Evolutionary conservation across 2,888 invertebrate species (phyloP).

Genomic region (Neoscelio sp.): DNA sequence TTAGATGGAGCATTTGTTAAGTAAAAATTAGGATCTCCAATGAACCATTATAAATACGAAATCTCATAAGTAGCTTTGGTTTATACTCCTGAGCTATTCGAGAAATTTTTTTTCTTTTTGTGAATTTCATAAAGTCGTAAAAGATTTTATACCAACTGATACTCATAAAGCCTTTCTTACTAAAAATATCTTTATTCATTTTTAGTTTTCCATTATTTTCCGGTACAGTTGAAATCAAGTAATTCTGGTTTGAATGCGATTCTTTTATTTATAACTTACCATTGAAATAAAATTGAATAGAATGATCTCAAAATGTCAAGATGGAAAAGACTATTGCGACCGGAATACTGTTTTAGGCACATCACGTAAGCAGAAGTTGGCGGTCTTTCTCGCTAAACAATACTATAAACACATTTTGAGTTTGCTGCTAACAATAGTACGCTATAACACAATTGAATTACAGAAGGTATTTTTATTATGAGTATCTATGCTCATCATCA

Average conservation of each 20-base stretch:
- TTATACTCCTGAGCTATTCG: no score
- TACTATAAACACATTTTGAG: constrained; percentile 9
- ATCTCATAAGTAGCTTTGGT: no score
- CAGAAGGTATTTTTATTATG: constrained; percentile 13
- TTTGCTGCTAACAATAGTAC: constrained; percentile 6
- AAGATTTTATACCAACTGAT: no score
- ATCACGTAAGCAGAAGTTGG: constrained; percentile 15
- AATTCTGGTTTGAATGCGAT: no score
- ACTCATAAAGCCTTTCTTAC: no score
- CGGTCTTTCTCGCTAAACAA: constrained; percentile 22
- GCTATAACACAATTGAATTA: constrained; percentile 6
- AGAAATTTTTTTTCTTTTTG: no score
- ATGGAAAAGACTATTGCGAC: constrained; percentile 18
- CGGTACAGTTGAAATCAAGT: no score
- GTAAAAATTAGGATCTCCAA: no score
- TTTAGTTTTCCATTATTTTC: no score
- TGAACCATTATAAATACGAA: no score
- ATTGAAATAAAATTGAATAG: constrained; percentile 35
- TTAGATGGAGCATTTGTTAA: constrained; percentile 14
- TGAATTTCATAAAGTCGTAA: no score
- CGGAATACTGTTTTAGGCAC: constrained; percentile 11
- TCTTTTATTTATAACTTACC: constrained; percentile 19
- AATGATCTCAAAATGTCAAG: constrained; percentile 33
- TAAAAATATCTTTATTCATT: no score
- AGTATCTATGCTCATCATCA: constrained; percentile 10